These are phyloP conservation scores for Harmothoe impar DNA, from an alignment of 2,888 invertebrate genomes.

Conservation along the genomic window DNA sequence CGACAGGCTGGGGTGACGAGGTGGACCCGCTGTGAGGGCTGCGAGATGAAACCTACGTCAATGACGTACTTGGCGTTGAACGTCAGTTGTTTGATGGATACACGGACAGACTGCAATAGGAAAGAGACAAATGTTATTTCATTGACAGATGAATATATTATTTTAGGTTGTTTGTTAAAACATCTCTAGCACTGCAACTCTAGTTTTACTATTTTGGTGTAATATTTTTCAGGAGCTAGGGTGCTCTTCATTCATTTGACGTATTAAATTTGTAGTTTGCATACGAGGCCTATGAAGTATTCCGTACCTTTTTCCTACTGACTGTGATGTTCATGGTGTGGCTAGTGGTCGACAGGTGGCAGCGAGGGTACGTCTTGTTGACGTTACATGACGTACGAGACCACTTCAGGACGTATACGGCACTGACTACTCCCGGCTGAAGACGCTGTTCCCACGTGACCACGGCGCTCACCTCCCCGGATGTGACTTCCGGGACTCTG, in stretches of 20 bases:
- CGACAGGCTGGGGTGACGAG: neutral
- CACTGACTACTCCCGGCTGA: neutral
- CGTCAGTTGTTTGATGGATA: neutral
- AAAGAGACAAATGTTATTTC: neutral
- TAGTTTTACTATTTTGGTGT: no score
- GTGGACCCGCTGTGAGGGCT: neutral
- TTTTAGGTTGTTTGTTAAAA: no score
- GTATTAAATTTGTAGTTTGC: no score
- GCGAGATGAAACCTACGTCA: neutral
- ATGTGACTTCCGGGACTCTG: neutral
- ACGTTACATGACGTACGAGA: neutral
- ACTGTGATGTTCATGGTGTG: neutral
- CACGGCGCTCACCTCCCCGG: neutral
- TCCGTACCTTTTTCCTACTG: neutral
- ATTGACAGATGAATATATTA: no score
- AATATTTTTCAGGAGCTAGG: no score
- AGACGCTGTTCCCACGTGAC: slow-evolving; percentile 31
- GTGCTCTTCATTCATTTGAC: no score
- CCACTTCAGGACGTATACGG: slow-evolving; percentile 33
- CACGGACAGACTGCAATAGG: neutral
- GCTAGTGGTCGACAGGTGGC: neutral
- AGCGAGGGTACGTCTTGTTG: slow-evolving; percentile 4
- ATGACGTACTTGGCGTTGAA: neutral
- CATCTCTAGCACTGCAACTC: no score
- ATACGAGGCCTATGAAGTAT: no score